Base-by-base conservation (phyloP, 2,113 vertebrate species). In the Upupa epops region DNA sequence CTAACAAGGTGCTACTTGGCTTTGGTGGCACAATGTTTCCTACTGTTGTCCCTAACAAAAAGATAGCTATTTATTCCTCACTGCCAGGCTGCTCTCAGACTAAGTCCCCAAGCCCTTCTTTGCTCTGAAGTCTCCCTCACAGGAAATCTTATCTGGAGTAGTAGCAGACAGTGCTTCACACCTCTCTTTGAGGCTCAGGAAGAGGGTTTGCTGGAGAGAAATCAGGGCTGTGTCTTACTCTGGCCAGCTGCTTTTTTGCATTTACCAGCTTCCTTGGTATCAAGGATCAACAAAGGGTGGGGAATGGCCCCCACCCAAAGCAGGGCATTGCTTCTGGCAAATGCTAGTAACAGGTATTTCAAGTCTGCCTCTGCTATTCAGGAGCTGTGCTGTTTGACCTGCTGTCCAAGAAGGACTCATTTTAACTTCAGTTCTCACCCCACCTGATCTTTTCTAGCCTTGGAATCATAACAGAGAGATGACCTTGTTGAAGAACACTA, bases 271-370 rank as follows among this genome's bases (percentile, higher is more conserved):
- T 10, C 5, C 34, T 10, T 63, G 45, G 86, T 82, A 92, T 66
- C 28, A 1, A 40, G 88, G 60, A 66, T 65, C 86, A 54, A 59
- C 46, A 42, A 32, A 73, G 82, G 76, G 92, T 83, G 86, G 77
- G 60, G 71, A 81, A 86, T 60, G 82, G 84, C 52, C 40, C 37
- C 63, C 64, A 69, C 75, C 83, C 93, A 95, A 82, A 91, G 84
- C 82, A 84, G 79, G 80, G 75, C 94, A 88, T 73, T 94, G 86
- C 83, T 85, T 75, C 78, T 83, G 88, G 81, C 76, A 71, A 85
- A 25, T 25, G 60, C 64, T 64, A 52, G 40, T 59, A 96, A 90
- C 83, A 94, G 78, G 83, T 92, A 94, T 96, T 97, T 94, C 84
- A 80, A 82, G 94, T 83, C 74, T 74, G 80, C 68, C 70, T 94